Percentiles rank a stretch among this genome's conserved stretches.
Conservation (phyloP, 2,888 invertebrate genomes). For the Eupeodes luniger region DNA sequence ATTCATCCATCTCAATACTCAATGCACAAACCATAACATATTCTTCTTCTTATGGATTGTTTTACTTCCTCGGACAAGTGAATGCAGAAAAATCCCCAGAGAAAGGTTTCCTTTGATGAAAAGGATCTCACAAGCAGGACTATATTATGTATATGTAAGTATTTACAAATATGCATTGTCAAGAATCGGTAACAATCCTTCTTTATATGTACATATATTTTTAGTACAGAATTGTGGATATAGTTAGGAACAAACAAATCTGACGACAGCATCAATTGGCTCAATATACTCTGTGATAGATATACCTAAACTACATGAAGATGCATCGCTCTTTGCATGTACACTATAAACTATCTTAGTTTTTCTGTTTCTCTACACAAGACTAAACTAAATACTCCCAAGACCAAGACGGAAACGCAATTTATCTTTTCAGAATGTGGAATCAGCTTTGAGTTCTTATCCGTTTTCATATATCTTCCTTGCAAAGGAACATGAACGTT, state of each 20-base stretch:
- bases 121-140: constrained; percentile 43
- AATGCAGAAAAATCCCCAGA: constrained; percentile 22
- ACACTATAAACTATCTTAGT: too few relatives aligned
- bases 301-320: constrained; percentile 52
- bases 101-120: constrained; percentile 51
- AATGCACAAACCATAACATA: constrained; percentile 44
- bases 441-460: constrained; percentile 72
- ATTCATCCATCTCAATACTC: constrained; percentile 42
- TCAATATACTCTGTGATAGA: constrained; percentile 57
- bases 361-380: constrained; percentile 33
- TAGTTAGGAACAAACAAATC: constrained; percentile 74
- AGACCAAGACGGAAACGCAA: constrained; percentile 74
- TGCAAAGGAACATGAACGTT: neutral
- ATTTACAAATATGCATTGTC: constrained; percentile 18
- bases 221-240: constrained; percentile 1
- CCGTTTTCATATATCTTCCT: constrained; percentile 49
- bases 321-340: constrained; percentile 54
- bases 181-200: constrained; percentile 62
- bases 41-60: constrained; percentile 42
- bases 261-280: constrained; percentile 74
- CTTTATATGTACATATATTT: constrained; percentile 36
- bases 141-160: neutral
- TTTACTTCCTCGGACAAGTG: constrained; percentile 62
- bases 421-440: constrained; percentile 70
- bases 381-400: constrained; percentile 63